Evolutionary conservation across 2,113 vertebrate species (phyloP).

Genomic region (Plecotus auritus): DNA sequence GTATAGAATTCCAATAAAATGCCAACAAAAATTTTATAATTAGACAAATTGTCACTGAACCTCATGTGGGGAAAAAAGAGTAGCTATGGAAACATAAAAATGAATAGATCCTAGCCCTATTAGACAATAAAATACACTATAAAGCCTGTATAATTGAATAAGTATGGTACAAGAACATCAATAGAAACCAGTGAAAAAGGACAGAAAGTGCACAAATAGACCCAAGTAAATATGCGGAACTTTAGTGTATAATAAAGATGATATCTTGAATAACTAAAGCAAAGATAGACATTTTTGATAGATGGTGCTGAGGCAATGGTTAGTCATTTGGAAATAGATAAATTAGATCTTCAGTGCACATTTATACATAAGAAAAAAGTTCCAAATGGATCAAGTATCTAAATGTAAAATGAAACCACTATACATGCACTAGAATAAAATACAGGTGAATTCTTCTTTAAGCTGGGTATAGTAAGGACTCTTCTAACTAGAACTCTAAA

Average conservation of each 20-base stretch:
- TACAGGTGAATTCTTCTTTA: neutral
- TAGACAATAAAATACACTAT: neutral
- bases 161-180: neutral
- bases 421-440: neutral
- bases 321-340: neutral
- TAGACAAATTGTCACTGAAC: neutral
- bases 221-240: neutral
- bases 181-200: neutral
- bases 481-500: neutral
- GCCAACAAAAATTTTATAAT: neutral
- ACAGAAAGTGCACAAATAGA: conserved; percentile 11
- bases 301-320: neutral
- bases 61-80: neutral
- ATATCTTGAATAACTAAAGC: neutral
- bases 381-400: neutral
- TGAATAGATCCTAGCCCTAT: neutral
- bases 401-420: neutral
- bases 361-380: neutral
- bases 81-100: neutral
- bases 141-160: neutral
- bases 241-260: neutral
- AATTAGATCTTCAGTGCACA: neutral
- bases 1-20: neutral
- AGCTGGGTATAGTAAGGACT: neutral
- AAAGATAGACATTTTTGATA: neutral